phyloP scores from a whole-genome alignment of 2,888 invertebrate species.

The Eurytoma californica region DNA sequence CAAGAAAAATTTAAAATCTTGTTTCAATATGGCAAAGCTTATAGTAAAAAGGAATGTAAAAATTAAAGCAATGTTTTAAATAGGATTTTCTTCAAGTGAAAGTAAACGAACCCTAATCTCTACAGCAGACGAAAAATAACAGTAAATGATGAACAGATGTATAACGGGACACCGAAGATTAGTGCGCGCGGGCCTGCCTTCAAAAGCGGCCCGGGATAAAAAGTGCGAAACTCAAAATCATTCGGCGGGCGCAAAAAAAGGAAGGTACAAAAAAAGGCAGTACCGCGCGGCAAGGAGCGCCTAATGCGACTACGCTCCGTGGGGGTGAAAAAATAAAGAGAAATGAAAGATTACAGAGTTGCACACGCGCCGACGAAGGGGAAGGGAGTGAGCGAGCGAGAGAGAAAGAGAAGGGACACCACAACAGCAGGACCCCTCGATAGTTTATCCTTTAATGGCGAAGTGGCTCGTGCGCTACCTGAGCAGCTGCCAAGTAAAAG shows the following conservation, averaged over 20 bases:
- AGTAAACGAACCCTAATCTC: too few species aligned
- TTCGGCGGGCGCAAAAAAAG: conserved; percentile 25
- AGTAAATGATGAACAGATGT: conserved; percentile 24
- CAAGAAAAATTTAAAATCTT: too few species aligned
- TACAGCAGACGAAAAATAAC: background rate
- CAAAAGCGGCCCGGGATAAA: conserved; percentile 1
- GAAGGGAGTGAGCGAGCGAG: conserved; percentile 20
- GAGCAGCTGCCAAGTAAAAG: conserved; percentile 66
- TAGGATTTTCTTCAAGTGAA: too few species aligned
- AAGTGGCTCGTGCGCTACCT: conserved; percentile 70
- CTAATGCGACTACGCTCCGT: conserved; percentile 19
- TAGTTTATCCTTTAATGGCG: conserved; percentile 68
- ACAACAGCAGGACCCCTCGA: conserved; percentile 58
- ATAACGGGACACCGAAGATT: conserved; percentile 19
- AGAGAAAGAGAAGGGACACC: background rate
- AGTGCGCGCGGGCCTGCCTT: background rate
- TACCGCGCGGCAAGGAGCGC: conserved; percentile 36
- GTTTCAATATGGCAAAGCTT: too few species aligned
- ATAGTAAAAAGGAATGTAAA: background rate
- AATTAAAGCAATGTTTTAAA: background rate
- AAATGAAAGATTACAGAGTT: conserved; percentile 54
- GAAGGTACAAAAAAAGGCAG: background rate
- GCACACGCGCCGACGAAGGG: conserved; percentile 8
- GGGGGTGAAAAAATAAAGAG: conserved; percentile 45
- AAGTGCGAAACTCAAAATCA: conserved; percentile 47